Percentiles rank a stretch among this genome's conserved stretches.
Conservation (phyloP, 2,113 vertebrate genomes). For the Aegithalos caudatus region DNA sequence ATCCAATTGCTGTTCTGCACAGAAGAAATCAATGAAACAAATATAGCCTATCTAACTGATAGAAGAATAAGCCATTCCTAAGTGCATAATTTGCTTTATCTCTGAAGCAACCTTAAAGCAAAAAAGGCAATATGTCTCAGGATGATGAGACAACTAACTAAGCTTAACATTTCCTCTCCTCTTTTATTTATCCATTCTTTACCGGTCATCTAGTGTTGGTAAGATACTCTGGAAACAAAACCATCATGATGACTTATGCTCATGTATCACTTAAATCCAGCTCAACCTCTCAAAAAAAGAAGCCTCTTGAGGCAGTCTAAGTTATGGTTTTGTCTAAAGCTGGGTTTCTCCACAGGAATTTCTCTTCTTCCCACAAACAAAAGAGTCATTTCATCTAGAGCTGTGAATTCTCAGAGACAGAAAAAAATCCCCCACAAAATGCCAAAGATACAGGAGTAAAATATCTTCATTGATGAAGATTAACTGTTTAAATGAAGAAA, state of each 20-base stretch:
- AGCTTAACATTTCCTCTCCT: conserved; percentile 16
- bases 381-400: background rate
- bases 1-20: background rate
- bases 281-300: background rate
- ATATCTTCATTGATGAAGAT: background rate
- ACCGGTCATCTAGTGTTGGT: background rate
- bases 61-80: background rate
- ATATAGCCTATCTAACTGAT: background rate
- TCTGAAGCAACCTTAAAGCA: background rate
- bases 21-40: background rate
- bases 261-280: background rate
- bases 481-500: background rate
- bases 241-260: background rate
- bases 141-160: conserved; percentile 5
- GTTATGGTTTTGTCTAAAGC: background rate
- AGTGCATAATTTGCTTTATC: background rate
- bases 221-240: background rate
- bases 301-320: background rate
- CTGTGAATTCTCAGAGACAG: background rate
- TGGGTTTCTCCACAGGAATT: background rate
- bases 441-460: background rate
- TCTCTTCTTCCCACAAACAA: background rate
- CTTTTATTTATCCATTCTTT: background rate
- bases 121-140: background rate
- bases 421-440: background rate